These are phyloP conservation scores for Ceyx cyanopectus DNA, from an alignment of 2,113 vertebrate genomes.

Conservation along the genomic window DNA sequence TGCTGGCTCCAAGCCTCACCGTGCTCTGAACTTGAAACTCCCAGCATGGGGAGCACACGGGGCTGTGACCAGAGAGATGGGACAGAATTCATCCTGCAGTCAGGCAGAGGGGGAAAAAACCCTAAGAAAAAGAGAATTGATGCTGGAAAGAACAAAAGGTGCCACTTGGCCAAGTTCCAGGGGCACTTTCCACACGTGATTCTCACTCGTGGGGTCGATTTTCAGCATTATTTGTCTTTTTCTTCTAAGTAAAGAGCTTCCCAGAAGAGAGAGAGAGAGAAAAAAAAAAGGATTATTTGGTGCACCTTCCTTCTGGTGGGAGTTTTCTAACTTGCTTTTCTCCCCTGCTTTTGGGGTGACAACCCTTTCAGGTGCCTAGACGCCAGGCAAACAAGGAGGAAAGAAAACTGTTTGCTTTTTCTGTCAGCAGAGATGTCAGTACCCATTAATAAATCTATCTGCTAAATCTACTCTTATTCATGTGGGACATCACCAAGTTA, in stretches of 20 bases:
- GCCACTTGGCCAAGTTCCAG: slow-evolving; percentile 25
- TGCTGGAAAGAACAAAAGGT: slow-evolving; percentile 22
- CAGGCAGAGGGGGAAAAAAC: not conserved
- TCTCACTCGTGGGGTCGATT: not conserved
- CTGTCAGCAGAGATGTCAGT: slow-evolving; percentile 76
- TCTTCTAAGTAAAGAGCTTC: not conserved
- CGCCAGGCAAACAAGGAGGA: slow-evolving; percentile 71
- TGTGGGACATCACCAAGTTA: slow-evolving; percentile 81
- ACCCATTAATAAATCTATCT: slow-evolving; percentile 83
- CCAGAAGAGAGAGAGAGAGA: not conserved
- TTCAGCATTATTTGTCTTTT: not conserved
- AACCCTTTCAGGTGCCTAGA: slow-evolving; percentile 65
- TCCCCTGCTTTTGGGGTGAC: not conserved
- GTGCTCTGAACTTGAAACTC: not conserved
- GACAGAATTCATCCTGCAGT: not conserved
- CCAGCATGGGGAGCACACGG: not conserved
- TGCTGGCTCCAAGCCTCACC: not conserved
- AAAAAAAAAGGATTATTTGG: not conserved
- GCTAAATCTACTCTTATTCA: slow-evolving; percentile 82
- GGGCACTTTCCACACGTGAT: not conserved
- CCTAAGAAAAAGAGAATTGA: not conserved
- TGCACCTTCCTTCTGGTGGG: not conserved
- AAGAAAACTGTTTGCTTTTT: slow-evolving; percentile 78
- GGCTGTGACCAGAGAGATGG: not conserved
- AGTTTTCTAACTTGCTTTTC: not conserved